These are phyloP conservation scores for Plutomurus gul DNA, from an alignment of 1,140 invertebrate species.

Conservation along the genomic window DNA sequence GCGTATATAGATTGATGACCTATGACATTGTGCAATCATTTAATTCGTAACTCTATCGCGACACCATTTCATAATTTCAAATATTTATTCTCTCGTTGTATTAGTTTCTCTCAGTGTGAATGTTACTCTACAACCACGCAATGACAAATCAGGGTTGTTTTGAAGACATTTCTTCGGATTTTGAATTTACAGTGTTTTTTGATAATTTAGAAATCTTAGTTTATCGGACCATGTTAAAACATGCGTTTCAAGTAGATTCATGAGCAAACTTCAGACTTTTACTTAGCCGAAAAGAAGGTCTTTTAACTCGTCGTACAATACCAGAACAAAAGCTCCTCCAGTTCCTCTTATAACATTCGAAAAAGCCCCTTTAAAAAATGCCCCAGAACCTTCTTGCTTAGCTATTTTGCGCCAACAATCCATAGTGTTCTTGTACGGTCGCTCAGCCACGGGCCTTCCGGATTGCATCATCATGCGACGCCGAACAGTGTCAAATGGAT, in stretches of 20 bases:
- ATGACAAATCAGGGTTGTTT: no score
- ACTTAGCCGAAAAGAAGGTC: conserved; percentile 62
- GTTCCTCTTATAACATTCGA: conserved; percentile 78
- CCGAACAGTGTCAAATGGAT: conserved; percentile 87
- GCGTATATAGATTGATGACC: no score
- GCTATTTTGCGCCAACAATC: conserved; percentile 74
- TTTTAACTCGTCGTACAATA: conserved; percentile 79
- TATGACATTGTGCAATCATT: no score
- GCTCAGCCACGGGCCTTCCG: conserved; percentile 66
- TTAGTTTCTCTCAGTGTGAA: no score
- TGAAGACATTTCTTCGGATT: no score
- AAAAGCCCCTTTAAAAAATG: conserved; percentile 83
- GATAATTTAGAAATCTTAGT: no score
- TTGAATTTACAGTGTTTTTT: no score
- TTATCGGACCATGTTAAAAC: not conserved
- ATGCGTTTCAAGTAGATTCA: not conserved
- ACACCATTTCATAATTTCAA: no score
- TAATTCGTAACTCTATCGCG: no score
- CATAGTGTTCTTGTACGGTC: conserved; percentile 73
- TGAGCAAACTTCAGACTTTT: not conserved
- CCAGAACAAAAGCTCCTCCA: conserved; percentile 76
- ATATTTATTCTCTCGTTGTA: no score
- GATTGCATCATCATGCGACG: conserved; percentile 91
- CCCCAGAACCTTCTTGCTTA: conserved; percentile 67
- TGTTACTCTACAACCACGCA: no score